Conservation (phyloP, 1,140 invertebrate species). For the Trichomalopsis sarcophagae region DNA sequence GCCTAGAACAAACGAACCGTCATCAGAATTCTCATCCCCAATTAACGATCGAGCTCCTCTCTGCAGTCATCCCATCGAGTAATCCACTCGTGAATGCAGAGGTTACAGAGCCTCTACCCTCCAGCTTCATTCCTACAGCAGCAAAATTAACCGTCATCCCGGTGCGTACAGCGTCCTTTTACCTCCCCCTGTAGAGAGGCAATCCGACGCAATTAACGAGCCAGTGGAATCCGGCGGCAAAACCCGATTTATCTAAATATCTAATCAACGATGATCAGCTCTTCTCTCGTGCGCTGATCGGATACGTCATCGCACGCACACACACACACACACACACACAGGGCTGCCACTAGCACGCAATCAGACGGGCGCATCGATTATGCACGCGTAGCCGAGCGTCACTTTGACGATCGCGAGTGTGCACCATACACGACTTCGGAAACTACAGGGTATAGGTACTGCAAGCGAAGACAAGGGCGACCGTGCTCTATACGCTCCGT, state of each 20-base stretch:
- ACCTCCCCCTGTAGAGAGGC: background rate
- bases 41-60: too few relatives aligned
- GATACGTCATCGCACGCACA: background rate
- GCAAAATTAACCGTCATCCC: conserved; percentile 4
- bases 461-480: background rate
- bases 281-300: background rate
- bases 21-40: too few relatives aligned
- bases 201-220: conserved; percentile 33
- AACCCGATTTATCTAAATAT: conserved; percentile 26
- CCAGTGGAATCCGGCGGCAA: background rate
- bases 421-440: background rate
- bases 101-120: background rate
- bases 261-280: conserved; percentile 29
- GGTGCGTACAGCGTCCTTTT: background rate
- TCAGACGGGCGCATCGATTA: conserved; percentile 20
- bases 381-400: background rate
- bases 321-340: background rate
- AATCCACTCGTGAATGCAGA: background rate
- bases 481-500: background rate
- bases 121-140: background rate
- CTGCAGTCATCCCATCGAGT: too few relatives aligned
- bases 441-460: background rate
- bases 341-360: background rate
- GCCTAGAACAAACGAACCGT: too few relatives aligned
- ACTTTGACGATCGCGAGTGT: background rate